Percentiles rank a stretch among this genome's conserved stretches.
Conservation (phyloP, 2,888 invertebrate genomes). For the Drosophila rubida region DNA sequence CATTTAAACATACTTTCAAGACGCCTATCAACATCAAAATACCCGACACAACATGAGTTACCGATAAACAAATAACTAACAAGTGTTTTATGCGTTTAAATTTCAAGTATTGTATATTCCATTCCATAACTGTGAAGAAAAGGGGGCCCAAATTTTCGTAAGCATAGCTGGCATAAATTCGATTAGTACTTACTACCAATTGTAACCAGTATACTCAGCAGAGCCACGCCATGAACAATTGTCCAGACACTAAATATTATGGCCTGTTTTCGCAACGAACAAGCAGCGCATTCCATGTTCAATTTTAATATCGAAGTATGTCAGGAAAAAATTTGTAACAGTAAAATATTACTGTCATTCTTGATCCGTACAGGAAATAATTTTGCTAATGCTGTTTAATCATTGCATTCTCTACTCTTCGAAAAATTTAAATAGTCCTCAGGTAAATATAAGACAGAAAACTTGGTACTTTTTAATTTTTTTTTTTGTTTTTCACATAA, state of each 20-base stretch:
- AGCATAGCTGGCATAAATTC: not conserved
- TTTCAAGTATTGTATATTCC: not conserved
- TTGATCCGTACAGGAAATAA: not conserved
- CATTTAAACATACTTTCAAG: conserved; percentile 4
- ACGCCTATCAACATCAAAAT: conserved; percentile 18
- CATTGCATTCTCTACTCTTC: not conserved
- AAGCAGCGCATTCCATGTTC: not conserved
- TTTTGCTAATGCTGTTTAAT: not conserved
- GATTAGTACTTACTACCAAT: conserved; percentile 2
- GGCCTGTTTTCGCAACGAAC: not conserved
- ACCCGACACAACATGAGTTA: conserved; percentile 3
- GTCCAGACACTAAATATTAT: conserved; percentile 6
- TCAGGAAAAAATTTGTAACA: not conserved
- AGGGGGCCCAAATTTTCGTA: not conserved
- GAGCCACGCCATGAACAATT: conserved; percentile 2
- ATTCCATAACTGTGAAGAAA: not conserved
- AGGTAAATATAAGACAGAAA: too few species aligned
- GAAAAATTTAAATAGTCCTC: too few species aligned
- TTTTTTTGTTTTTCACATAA: too few species aligned
- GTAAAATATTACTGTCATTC: conserved; percentile 2
- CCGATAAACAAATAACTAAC: not conserved
- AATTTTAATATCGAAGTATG: conserved; percentile 12
- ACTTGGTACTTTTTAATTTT: too few species aligned
- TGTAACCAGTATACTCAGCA: not conserved
- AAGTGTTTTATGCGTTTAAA: not conserved